Conservation (phyloP, 1,140 invertebrate species). For the Drosophila dunni region DNA sequence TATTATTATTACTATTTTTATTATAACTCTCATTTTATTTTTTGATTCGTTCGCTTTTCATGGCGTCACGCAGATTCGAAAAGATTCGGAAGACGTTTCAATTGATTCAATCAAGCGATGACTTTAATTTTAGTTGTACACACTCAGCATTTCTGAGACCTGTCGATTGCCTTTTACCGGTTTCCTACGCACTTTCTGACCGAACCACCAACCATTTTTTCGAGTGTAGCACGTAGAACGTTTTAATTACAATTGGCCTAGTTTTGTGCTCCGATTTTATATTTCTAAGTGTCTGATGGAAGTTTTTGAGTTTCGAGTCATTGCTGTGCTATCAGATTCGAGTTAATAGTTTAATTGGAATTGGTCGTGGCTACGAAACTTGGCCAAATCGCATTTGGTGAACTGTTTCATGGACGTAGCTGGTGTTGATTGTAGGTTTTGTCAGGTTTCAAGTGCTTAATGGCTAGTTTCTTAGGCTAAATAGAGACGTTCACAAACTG, state of each 20-base stretch:
- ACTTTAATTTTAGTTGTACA: slow-evolving; percentile 7
- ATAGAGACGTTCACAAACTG: not conserved
- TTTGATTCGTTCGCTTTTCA: slow-evolving; percentile 36
- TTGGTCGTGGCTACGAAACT: slow-evolving; percentile 42
- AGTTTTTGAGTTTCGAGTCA: slow-evolving; percentile 22
- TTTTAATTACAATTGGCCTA: slow-evolving; percentile 78
- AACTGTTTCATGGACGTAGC: slow-evolving; percentile 25
- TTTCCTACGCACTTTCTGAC: slow-evolving; percentile 45
- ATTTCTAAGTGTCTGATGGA: slow-evolving; percentile 15
- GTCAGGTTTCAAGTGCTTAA: not conserved
- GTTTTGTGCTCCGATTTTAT: slow-evolving; percentile 47
- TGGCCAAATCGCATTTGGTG: slow-evolving; percentile 33
- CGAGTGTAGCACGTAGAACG: slow-evolving; percentile 69
- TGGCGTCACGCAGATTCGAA: slow-evolving; percentile 48
- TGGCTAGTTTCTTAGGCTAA: not conserved
- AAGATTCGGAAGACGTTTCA: slow-evolving; percentile 37
- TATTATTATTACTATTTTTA: slow-evolving; percentile 49
- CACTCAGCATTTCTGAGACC: not conserved
- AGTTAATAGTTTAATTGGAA: slow-evolving; percentile 79
- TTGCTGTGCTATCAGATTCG: slow-evolving; percentile 62
- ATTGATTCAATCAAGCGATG: slow-evolving; percentile 59
- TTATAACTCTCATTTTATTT: slow-evolving; percentile 27
- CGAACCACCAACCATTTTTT: slow-evolving; percentile 35
- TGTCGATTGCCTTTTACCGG: slow-evolving; percentile 17
- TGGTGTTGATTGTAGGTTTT: slow-evolving; percentile 18